A percentile compares a stretch with the other conserved stretches of the same genome.
Evolutionary conservation across 2,797 vertebrate species (phyloP).

Genomic region (Hipposideros larvatus): DNA sequence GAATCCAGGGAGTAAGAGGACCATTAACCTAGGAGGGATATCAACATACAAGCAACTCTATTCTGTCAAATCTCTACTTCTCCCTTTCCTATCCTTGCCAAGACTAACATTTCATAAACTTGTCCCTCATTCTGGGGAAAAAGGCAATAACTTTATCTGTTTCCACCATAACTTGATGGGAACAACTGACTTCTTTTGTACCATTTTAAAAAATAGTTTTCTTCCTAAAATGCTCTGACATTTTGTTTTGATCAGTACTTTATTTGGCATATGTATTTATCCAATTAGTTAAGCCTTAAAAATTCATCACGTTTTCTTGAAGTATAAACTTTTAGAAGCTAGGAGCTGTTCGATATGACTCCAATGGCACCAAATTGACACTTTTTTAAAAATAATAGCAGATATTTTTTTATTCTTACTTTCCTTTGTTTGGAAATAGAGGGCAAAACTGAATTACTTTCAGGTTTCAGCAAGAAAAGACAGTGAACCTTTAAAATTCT

Average conservation of each 20-base stretch:
- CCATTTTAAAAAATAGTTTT: background rate
- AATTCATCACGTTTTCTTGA: background rate
- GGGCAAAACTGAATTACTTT: constrained; percentile 4
- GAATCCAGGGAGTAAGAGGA: background rate
- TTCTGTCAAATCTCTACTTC: background rate
- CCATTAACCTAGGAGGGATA: background rate
- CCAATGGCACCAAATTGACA: background rate
- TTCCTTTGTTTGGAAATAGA: constrained; percentile 41
- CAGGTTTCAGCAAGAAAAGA: constrained; percentile 3
- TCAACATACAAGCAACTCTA: background rate
- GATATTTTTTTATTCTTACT: constrained; percentile 48
- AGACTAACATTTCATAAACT: background rate
- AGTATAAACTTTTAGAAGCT: background rate
- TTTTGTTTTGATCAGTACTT: constrained; percentile 14
- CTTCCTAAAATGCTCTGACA: background rate
- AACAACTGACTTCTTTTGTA: background rate
- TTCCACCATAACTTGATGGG: background rate
- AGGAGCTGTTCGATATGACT: background rate
- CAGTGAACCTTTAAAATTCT: background rate
- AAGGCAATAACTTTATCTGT: background rate
- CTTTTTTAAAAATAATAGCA: background rate
- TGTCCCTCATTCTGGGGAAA: background rate
- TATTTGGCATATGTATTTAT: background rate
- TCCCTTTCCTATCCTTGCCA: background rate
- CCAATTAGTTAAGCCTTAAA: constrained; percentile 15